phyloP scores from a whole-genome alignment of 2,888 invertebrate species.

The Eristalinus sepulchralis region DNA sequence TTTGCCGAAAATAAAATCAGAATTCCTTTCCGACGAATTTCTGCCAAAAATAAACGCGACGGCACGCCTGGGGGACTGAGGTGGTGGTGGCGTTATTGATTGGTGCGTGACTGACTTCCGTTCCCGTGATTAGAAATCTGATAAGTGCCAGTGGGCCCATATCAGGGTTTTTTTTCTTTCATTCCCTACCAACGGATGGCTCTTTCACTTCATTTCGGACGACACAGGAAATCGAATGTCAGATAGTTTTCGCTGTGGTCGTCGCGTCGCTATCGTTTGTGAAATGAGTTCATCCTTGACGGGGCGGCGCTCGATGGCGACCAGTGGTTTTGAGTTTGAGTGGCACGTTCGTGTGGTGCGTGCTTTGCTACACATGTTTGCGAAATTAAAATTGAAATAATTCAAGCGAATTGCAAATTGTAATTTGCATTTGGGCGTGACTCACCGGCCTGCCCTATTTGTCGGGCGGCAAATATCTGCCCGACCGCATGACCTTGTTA shows the following conservation, averaged over 20 bases:
- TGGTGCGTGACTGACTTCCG: neutral
- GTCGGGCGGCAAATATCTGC: neutral
- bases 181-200: neutral
- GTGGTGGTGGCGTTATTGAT: neutral
- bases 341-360: neutral
- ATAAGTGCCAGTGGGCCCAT: neutral
- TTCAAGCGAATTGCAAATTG: neutral
- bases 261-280: neutral
- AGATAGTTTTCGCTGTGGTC: neutral
- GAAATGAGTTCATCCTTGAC: neutral
- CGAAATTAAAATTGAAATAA: neutral
- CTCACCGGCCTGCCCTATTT: neutral
- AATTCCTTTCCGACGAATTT: slow-evolving; percentile 7
- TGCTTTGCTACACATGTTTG: neutral
- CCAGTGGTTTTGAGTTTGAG: neutral
- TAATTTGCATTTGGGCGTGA: neutral
- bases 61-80: neutral
- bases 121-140: neutral
- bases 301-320: neutral
- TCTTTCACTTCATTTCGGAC: neutral
- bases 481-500: neutral
- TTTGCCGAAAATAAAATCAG: slow-evolving; percentile 13
- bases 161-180: neutral
- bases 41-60: neutral
- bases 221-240: neutral